Conservation (phyloP, 2,113 vertebrate genomes). For the Pituophis catenifer region DNA sequence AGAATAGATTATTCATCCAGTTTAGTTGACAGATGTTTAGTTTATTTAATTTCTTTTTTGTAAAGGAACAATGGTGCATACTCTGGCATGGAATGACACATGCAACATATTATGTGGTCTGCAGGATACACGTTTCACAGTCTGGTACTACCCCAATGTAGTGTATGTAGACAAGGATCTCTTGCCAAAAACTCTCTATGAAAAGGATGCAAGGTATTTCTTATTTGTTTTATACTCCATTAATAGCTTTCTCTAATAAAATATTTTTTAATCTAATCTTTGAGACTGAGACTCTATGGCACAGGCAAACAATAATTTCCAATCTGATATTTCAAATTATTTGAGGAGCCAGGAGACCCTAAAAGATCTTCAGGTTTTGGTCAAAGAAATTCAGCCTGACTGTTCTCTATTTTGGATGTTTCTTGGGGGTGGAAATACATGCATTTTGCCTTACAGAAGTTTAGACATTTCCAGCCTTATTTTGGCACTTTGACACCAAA, state of each 20-base stretch:
- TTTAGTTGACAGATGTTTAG: neutral
- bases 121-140: conserved; percentile 83
- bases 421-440: neutral
- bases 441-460: neutral
- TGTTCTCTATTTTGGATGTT: neutral
- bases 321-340: neutral
- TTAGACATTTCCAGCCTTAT: neutral
- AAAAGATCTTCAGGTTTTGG: neutral
- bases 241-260: neutral
- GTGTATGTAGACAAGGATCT: conserved; percentile 92
- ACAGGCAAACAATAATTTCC: neutral
- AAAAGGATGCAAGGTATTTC: conserved; percentile 86
- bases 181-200: conserved; percentile 82
- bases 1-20: neutral
- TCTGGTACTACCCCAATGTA: conserved; percentile 89
- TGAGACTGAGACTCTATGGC: neutral
- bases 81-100: conserved; percentile 88
- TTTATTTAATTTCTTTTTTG: conserved; percentile 32
- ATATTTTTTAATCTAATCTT: neutral
- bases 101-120: conserved; percentile 91
- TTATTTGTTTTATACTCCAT: neutral
- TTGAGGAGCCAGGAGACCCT: neutral
- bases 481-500: neutral
- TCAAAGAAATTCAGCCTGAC: neutral
- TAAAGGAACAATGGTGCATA: conserved; percentile 90